phyloP scores from a whole-genome alignment of 2,888 invertebrate species.

The Drosophila histrio region DNA sequence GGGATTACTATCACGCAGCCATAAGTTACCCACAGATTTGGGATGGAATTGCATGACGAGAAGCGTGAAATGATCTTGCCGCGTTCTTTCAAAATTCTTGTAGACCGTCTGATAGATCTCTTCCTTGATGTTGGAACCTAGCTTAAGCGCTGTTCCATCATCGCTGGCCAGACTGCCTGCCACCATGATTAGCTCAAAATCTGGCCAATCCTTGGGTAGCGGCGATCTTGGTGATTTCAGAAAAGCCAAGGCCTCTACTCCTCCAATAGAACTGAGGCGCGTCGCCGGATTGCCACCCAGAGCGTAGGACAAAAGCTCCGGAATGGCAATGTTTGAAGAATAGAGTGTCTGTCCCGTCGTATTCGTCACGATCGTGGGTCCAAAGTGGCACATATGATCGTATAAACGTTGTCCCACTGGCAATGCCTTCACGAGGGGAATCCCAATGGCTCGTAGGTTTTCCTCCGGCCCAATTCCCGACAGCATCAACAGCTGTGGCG shows the following conservation, averaged over 20 bases:
- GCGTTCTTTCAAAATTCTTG: slow-evolving; percentile 84
- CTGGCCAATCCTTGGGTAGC: slow-evolving; percentile 87
- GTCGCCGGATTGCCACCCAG: slow-evolving; percentile 82
- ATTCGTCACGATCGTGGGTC: slow-evolving; percentile 82
- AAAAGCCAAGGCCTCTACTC: slow-evolving; percentile 88
- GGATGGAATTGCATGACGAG: slow-evolving; percentile 90
- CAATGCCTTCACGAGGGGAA: slow-evolving; percentile 87
- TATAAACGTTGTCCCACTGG: slow-evolving; percentile 89
- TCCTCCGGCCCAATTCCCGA: slow-evolving; percentile 88
- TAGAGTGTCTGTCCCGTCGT: slow-evolving; percentile 74
- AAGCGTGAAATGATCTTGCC: slow-evolving; percentile 86
- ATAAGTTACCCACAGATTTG: slow-evolving; percentile 89
- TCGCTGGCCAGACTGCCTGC: slow-evolving; percentile 88
- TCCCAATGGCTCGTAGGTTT: slow-evolving; percentile 85
- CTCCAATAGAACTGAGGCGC: slow-evolving; percentile 85
- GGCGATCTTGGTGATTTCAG: slow-evolving; percentile 86
- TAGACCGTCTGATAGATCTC: slow-evolving; percentile 86
- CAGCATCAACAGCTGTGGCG: slow-evolving; percentile 95
- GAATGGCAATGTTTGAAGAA: slow-evolving; percentile 22
- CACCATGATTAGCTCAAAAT: slow-evolving; percentile 88
- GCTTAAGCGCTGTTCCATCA: slow-evolving; percentile 85
- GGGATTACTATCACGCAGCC: slow-evolving; percentile 88
- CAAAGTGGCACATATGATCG: slow-evolving; percentile 85
- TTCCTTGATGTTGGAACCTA: slow-evolving; percentile 86
- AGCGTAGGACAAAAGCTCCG: slow-evolving; percentile 84